phyloP scores from a whole-genome alignment of 2,797 vertebrate species.

The Furcifer pardalis region DNA sequence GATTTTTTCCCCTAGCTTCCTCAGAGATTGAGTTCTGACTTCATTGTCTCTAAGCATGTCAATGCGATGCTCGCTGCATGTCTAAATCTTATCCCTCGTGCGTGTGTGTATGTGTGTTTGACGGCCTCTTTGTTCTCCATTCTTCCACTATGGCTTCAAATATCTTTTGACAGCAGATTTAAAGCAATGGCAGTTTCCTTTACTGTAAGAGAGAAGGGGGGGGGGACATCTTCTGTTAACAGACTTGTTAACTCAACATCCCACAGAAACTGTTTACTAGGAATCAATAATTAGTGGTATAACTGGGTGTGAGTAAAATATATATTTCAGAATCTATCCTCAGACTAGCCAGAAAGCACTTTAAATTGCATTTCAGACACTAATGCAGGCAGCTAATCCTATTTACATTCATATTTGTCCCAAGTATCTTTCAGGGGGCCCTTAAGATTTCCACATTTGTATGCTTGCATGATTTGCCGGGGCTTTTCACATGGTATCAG shows the following conservation, averaged over 20 bases:
- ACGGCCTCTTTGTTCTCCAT: slow-evolving; percentile 23
- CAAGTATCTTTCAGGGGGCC: slow-evolving; percentile 81
- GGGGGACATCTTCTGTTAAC: slow-evolving; percentile 45
- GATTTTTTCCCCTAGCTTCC: background rate
- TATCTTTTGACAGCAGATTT: slow-evolving; percentile 50
- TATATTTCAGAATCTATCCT: slow-evolving; percentile 62
- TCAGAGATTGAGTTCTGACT: slow-evolving; percentile 5
- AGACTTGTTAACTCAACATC: slow-evolving; percentile 21
- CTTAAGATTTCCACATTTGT: slow-evolving; percentile 91
- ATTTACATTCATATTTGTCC: slow-evolving; percentile 96
- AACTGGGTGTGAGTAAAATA: slow-evolving; percentile 7
- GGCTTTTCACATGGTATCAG: slow-evolving; percentile 85
- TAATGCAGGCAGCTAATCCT: slow-evolving; percentile 91
- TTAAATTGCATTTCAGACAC: slow-evolving; percentile 89
- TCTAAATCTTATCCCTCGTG: slow-evolving; percentile 13
- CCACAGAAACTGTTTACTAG: background rate
- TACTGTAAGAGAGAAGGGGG: slow-evolving; percentile 17
- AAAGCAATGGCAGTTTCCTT: slow-evolving; percentile 47
- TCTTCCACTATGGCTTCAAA: slow-evolving; percentile 13
- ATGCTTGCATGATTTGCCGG: slow-evolving; percentile 86
- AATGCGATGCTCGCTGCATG: background rate
- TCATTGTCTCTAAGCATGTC: slow-evolving; percentile 20
- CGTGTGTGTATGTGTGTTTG: background rate
- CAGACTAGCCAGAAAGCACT: slow-evolving; percentile 81
- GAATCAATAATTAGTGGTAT: slow-evolving; percentile 2